A percentile compares a stretch with the other conserved stretches of the same genome.
phyloP scores from a whole-genome alignment of 2,113 vertebrate species.

The Bambusicola thoracicus region DNA sequence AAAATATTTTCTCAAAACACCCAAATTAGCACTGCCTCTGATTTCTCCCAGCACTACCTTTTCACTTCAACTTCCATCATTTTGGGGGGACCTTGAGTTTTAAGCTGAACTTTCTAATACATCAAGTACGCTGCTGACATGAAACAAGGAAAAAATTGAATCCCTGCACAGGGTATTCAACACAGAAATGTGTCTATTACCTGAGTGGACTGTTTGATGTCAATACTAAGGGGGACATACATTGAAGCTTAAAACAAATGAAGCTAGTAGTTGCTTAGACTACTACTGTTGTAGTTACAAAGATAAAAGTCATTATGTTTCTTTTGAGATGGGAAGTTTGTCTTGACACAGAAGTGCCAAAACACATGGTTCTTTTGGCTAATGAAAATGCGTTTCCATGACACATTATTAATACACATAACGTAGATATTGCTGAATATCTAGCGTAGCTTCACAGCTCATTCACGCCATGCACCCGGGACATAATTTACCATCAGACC shows the following conservation, averaged over 20 bases:
- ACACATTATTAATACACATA: fast-evolving
- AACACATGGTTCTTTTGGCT: background rate
- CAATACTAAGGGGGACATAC: background rate
- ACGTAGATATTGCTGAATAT: background rate
- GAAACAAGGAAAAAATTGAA: background rate
- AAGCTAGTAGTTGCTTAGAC: background rate
- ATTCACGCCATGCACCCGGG: background rate
- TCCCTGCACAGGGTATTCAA: background rate
- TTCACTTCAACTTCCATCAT: background rate
- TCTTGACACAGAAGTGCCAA: background rate
- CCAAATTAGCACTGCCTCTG: background rate
- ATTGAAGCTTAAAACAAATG: background rate
- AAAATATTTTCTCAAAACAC: background rate
- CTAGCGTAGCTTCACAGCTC: background rate
- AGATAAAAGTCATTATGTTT: background rate
- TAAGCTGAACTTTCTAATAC: background rate
- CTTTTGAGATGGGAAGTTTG: background rate
- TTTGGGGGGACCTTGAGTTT: background rate
- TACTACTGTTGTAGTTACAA: background rate
- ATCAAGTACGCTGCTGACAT: background rate
- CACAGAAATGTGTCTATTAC: background rate
- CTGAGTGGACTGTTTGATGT: background rate
- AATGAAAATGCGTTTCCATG: background rate
- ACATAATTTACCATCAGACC: background rate
- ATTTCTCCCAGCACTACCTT: background rate